Conservation (phyloP, 2,113 vertebrate genomes). For the Channa argus region DNA sequence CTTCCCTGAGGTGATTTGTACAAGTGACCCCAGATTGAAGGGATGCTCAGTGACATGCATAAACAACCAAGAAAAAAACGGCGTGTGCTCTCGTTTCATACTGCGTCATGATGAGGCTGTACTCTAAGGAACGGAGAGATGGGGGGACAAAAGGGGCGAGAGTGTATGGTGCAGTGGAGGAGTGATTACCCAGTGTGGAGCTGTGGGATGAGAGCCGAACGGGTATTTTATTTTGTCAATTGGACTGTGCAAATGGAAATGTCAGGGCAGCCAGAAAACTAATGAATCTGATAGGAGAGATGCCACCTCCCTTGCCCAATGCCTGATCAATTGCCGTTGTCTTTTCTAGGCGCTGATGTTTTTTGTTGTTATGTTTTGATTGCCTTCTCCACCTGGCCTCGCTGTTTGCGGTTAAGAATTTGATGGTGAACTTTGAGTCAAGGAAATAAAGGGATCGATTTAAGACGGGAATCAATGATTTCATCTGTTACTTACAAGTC, state of each 20-base stretch:
- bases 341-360: conserved; percentile 54
- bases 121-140: conserved; percentile 21
- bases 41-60: conserved; percentile 14
- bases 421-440: conserved; percentile 67
- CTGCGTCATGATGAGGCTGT: conserved; percentile 51
- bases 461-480: conserved; percentile 58
- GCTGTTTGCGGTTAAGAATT: conserved; percentile 61
- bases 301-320: conserved; percentile 59
- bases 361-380: conserved; percentile 66
- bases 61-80: conserved; percentile 5
- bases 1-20: conserved; percentile 61
- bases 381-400: conserved; percentile 54
- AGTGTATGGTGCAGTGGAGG: conserved; percentile 52
- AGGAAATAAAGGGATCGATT: conserved; percentile 72
- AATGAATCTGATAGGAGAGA: conserved; percentile 83
- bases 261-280: conserved; percentile 79
- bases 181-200: conserved; percentile 74
- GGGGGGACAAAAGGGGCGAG: conserved; percentile 15
- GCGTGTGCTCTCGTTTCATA: conserved; percentile 41
- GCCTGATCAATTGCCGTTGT: conserved; percentile 79
- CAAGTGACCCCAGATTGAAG: conserved; percentile 56
- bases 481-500: conserved; percentile 71
- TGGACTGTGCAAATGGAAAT: conserved; percentile 85
- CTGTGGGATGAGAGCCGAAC: conserved; percentile 75
- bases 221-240: conserved; percentile 84